Evolutionary conservation across 2,888 invertebrate genomes (phyloP).

Genomic region (Papilio gigon): DNA sequence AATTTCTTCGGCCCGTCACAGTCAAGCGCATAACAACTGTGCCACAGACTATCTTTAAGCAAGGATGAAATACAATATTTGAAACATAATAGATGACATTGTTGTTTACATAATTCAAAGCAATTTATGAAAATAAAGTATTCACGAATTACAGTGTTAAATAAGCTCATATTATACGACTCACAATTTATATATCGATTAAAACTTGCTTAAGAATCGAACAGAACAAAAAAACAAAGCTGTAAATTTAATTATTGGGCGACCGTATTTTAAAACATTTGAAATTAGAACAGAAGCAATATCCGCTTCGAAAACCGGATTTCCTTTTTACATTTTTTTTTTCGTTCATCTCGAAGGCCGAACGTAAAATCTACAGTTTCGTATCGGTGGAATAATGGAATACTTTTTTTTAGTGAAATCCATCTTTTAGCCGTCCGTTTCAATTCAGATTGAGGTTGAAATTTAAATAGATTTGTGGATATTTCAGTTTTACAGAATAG

Average conservation of each 20-base stretch:
- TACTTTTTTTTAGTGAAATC: slow-evolving; percentile 33
- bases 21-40: too few species aligned
- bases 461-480: slow-evolving; percentile 26
- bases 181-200: slow-evolving; percentile 3
- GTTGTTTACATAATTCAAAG: not conserved
- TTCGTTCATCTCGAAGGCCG: slow-evolving; percentile 29
- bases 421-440: slow-evolving; percentile 29
- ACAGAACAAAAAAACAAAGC: slow-evolving; percentile 19
- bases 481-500: not conserved
- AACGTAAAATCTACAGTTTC: slow-evolving; percentile 34
- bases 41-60: not conserved
- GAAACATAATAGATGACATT: not conserved
- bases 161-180: not conserved
- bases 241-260: slow-evolving; percentile 15
- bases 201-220: slow-evolving; percentile 6
- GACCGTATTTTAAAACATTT: slow-evolving; percentile 23
- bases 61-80: not conserved
- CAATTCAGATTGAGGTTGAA: slow-evolving; percentile 24
- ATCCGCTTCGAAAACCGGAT: slow-evolving; percentile 37
- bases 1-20: too few species aligned
- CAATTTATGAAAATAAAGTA: not conserved
- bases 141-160: not conserved
- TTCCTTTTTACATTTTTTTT: slow-evolving; percentile 37
- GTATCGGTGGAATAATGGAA: slow-evolving; percentile 33
- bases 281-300: slow-evolving; percentile 39